Conservation (phyloP, 1,140 invertebrate genomes). For the Neomicropteryx cornuta region DNA sequence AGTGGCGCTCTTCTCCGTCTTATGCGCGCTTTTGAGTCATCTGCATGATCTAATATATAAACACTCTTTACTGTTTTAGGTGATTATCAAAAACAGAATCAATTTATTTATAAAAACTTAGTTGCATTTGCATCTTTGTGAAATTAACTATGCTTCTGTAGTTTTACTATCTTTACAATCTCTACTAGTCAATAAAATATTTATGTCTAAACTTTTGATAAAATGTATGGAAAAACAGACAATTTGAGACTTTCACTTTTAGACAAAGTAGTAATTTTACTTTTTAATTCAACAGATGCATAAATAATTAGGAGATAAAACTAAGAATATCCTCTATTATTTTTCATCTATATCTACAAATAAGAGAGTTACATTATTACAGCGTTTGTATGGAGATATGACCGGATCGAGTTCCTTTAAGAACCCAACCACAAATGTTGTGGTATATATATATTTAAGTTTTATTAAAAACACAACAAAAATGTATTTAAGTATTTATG, state of each 20-base stretch:
- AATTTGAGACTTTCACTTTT: neutral
- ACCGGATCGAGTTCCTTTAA: too few relatives aligned
- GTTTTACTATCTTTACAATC: neutral
- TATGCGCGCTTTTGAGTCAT: neutral
- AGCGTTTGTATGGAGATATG: too few relatives aligned
- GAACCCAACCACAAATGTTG: neutral
- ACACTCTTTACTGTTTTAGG: neutral
- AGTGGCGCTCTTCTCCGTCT: neutral
- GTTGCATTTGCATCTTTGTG: neutral
- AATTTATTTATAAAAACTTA: neutral
- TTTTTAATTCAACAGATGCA: neutral
- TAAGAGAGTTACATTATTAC: too few relatives aligned
- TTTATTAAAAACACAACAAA: neutral
- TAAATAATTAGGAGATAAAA: neutral
- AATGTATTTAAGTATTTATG: conserved; percentile 1
- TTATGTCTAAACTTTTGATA: neutral
- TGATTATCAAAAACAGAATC: neutral
- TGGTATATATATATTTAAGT: neutral
- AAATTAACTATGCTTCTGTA: too few relatives aligned
- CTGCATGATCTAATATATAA: neutral
- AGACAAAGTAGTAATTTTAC: neutral
- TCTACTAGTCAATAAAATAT: neutral
- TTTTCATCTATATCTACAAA: too few relatives aligned
- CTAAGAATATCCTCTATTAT: neutral
- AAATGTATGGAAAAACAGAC: neutral